Conservation (phyloP, 2,113 vertebrate genomes). For the Castor canadensis region DNA sequence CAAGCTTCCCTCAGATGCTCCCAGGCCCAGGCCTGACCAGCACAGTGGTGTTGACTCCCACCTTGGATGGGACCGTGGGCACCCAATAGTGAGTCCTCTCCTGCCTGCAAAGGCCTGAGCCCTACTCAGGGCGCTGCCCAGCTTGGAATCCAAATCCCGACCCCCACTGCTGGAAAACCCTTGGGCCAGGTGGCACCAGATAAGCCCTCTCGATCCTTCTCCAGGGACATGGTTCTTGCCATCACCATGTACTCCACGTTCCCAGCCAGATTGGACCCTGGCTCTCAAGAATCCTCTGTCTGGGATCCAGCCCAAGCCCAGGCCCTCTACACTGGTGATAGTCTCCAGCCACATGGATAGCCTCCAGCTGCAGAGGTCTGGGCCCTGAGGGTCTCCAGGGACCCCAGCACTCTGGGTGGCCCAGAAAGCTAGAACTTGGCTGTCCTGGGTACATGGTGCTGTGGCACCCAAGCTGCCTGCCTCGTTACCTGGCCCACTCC, state of each 20-base stretch:
- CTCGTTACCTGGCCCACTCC: constrained; percentile 92
- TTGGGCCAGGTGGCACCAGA: not conserved
- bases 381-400: not conserved
- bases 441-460: rapidly evolving
- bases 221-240: not conserved
- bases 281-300: not conserved
- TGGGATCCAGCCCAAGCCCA: rapidly evolving
- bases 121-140: not conserved
- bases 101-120: not conserved
- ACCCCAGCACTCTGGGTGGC: rapidly evolving
- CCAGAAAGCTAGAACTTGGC: not conserved
- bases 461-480: too few relatives aligned
- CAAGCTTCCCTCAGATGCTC: not conserved
- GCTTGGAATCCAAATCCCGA: not conserved
- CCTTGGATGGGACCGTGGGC: not conserved
- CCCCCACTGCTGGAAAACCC: not conserved
- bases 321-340: rapidly evolving
- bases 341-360: not conserved
- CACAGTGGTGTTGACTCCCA: not conserved
- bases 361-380: not conserved
- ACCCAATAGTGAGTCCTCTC: not conserved
- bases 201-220: not conserved
- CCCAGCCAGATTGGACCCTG: not conserved
- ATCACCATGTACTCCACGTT: rapidly evolving
- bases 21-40: not conserved